These are phyloP conservation scores for Hydrotaea diabolus DNA, from an alignment of 2,888 invertebrate genomes.

Conservation along the genomic window DNA sequence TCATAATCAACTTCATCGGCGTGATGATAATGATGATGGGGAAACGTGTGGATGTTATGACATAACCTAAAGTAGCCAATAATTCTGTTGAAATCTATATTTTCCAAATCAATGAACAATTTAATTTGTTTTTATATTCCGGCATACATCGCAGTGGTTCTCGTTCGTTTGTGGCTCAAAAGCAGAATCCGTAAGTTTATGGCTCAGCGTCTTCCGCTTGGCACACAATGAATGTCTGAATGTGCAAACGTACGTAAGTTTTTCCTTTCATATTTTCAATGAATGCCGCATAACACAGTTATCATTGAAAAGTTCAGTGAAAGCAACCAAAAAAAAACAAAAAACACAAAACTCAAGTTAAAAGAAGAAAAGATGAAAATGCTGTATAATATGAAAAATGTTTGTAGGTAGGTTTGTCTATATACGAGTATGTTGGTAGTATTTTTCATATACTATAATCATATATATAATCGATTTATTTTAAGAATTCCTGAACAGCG, in stretches of 20 bases:
- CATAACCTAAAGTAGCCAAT: slow-evolving; percentile 42
- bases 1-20: slow-evolving; percentile 3
- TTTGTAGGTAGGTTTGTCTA: background rate
- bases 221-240: background rate
- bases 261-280: slow-evolving; percentile 30
- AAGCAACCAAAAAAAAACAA: too few species aligned
- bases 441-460: slow-evolving; percentile 32
- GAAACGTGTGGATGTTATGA: slow-evolving; percentile 21
- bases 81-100: slow-evolving; percentile 56
- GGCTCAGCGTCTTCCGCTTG: slow-evolving; percentile 4
- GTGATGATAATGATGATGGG: background rate
- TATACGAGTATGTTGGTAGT: too few species aligned
- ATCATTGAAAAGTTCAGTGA: slow-evolving; percentile 20
- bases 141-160: background rate
- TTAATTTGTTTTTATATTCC: slow-evolving; percentile 53
- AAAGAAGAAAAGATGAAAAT: slow-evolving; percentile 4
- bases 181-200: background rate
- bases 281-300: slow-evolving; percentile 40
- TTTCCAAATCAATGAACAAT: slow-evolving; percentile 60
- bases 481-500: slow-evolving; percentile 14
- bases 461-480: slow-evolving; percentile 40
- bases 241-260: slow-evolving; percentile 40
- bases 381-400: slow-evolving; percentile 16
- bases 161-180: background rate
- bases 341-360: background rate